These are phyloP conservation scores for Emydoidea blandingii DNA, from an alignment of 2,797 vertebrate genomes.

Conservation along the genomic window DNA sequence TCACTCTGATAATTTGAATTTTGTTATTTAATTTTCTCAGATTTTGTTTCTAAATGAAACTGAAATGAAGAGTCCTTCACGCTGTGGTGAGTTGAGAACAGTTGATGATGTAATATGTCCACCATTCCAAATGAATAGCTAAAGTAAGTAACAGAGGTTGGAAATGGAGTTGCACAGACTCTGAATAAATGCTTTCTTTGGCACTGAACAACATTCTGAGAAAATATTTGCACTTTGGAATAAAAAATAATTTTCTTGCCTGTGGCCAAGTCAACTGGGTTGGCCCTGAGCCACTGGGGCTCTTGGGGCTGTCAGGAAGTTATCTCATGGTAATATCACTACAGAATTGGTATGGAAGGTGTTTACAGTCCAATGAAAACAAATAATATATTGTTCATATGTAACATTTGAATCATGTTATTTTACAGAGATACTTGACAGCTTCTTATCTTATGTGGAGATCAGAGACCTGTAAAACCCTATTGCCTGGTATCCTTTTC, in stretches of 20 bases:
- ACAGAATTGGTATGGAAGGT: neutral
- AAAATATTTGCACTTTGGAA: slow-evolving; percentile 61
- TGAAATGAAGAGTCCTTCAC: neutral
- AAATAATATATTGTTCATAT: slow-evolving; percentile 26
- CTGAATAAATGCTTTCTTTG: slow-evolving; percentile 15
- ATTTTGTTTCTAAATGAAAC: slow-evolving; percentile 11
- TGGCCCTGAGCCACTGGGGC: neutral
- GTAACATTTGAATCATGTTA: neutral
- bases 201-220: slow-evolving; percentile 36
- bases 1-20: neutral
- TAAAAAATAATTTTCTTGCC: slow-evolving; percentile 53
- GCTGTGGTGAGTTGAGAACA: slow-evolving; percentile 14
- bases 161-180: slow-evolving; percentile 47
- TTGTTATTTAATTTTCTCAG: neutral
- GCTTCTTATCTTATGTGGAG: slow-evolving; percentile 8
- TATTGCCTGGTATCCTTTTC: neutral
- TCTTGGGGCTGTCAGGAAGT: slow-evolving; percentile 16
- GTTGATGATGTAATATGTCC: slow-evolving; percentile 37
- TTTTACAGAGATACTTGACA: slow-evolving; percentile 8
- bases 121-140: slow-evolving; percentile 40
- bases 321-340: slow-evolving; percentile 12
- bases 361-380: slow-evolving; percentile 30
- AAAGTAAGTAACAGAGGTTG: slow-evolving; percentile 39
- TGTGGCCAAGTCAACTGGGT: neutral
- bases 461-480: neutral